Evolutionary conservation across 2,113 vertebrate genomes (phyloP).

Genomic region (Noturus placidus): DNA sequence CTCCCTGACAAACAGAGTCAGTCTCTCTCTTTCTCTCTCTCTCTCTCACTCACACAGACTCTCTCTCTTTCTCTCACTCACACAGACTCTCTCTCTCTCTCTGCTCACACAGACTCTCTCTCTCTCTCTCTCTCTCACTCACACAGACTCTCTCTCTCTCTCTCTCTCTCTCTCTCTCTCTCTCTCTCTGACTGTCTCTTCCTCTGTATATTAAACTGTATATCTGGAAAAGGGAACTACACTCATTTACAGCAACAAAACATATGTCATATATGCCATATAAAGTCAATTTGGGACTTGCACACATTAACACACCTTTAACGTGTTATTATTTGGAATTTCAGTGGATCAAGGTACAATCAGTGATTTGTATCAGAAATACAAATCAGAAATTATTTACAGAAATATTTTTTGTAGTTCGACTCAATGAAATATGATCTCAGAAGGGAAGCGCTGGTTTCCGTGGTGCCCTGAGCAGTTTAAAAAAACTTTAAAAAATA

Average conservation of each 20-base stretch:
- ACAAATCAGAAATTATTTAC: neutral
- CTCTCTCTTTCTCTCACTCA: conserved; percentile 30
- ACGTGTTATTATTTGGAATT: neutral
- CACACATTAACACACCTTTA: neutral
- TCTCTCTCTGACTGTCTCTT: conserved; percentile 16
- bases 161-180: conserved; percentile 27
- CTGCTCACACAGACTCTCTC: no score
- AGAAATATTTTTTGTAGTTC: neutral
- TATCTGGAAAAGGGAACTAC: neutral
- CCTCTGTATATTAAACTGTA: conserved; percentile 2
- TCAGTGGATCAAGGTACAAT: neutral
- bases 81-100: conserved; percentile 27
- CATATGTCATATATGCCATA: neutral
- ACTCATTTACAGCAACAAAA: neutral
- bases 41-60: no score
- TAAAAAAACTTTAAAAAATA: no score
- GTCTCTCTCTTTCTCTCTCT: conserved; percentile 25
- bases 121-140: conserved; percentile 33
- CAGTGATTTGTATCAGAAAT: neutral
- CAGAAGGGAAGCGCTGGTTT: neutral
- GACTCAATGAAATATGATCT: neutral
- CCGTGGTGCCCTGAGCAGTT: neutral
- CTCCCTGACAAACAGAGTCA: conserved; percentile 25
- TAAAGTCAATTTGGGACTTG: no score
- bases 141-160: conserved; percentile 8